Evolutionary conservation across 2,797 vertebrate species (phyloP), one percentile per base, ranked within the genome.

Genomic region (Coccyzus lansbergi): DNA sequence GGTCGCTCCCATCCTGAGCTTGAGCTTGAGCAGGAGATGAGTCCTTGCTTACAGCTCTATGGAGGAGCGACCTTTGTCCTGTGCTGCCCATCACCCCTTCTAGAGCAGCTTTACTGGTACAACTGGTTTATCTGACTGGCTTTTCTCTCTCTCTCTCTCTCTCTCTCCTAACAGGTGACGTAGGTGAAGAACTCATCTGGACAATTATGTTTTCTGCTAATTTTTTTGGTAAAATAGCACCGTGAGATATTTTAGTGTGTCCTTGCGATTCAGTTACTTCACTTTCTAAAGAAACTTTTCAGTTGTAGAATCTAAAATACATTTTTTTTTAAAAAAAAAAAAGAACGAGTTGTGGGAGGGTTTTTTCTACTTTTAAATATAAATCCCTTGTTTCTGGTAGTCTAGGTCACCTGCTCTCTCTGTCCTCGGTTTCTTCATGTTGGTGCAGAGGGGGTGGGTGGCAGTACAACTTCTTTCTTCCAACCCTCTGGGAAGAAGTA

Each of bases 321-420:
- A 82, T 28, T 20, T 86, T 44, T 84, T 92, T 88, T 53, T 28
- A 51, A 55, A 58, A 62, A 40, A 14, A 24, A 53, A 55, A 38
- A 14, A 18, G 15, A 53, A 55, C 38, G 46, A 92, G 56, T 68
- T 6, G 26, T 74, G 94, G 94, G 94, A 74, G 93, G 93, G 82
- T 65, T 97, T 96, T 96, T 96, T 92, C 90, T 95, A 93, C 84
- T 90, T 95, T 79, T 95, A 71, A 94, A 59, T 77, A 56, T 92
- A 82, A 90, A 69, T 72, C 72, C 93, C 75, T 70, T 77, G 44
- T 86, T 55, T 19, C 92, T 64, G 67, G 29, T 93, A 96, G 95
- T 85, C 33, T 92, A 74, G 91, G 33, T 90, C 88, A 44, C 83
- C 84, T 94, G 65, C 89, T 90, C 56, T 64, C 74, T 80, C 86